Percentiles rank a stretch among this genome's conserved stretches.
Evolutionary conservation across 2,888 invertebrate genomes (phyloP).

Genomic region (Tineola bisselliella): DNA sequence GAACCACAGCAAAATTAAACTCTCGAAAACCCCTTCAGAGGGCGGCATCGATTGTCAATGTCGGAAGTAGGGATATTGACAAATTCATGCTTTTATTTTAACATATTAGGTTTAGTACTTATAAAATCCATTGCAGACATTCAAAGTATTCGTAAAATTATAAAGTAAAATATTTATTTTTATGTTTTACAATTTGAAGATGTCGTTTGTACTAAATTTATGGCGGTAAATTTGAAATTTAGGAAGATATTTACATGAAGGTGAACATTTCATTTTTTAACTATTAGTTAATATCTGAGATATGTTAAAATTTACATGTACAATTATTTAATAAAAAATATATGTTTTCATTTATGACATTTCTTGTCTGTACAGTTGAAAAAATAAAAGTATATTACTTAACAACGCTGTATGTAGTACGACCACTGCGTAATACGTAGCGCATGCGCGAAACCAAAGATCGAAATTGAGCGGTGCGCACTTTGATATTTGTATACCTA

Average conservation of each 20-base stretch:
- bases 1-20: slow-evolving; percentile 51
- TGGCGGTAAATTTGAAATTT: background rate
- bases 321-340: background rate
- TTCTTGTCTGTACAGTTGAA: no score
- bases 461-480: background rate
- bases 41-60: slow-evolving; percentile 25
- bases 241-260: background rate
- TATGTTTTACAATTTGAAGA: no score
- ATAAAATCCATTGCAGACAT: no score
- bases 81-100: background rate
- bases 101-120: no score
- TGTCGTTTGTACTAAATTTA: no score
- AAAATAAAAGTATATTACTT: background rate
- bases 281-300: background rate
- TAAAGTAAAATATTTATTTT: no score
- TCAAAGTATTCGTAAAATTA: no score
- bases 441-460: background rate
- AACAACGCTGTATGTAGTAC: no score
- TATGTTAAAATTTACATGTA: background rate
- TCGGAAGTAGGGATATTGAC: background rate
- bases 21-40: slow-evolving; percentile 33
- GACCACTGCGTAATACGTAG: background rate
- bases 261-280: background rate
- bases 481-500: no score
- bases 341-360: no score